Conservation (phyloP, 2,888 invertebrate species). For the Lumbricus terrestris region DNA sequence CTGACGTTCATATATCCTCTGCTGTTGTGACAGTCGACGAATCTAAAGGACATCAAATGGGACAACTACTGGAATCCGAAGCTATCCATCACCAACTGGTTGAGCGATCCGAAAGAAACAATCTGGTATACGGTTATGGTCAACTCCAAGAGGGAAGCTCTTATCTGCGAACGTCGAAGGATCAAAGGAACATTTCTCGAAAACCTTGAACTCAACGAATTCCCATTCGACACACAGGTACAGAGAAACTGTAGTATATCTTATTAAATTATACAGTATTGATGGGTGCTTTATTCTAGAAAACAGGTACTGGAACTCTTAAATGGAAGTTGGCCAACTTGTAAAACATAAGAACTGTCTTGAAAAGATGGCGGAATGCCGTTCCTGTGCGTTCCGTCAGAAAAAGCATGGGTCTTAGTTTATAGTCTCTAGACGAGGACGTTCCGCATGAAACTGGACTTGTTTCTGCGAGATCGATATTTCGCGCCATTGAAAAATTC, state of each 20-base stretch:
- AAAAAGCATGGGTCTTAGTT: too few relatives aligned
- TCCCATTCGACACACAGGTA: slow-evolving; percentile 58
- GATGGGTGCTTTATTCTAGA: too few relatives aligned
- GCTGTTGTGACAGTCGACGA: neutral
- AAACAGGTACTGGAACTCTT: too few relatives aligned
- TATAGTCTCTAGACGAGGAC: too few relatives aligned
- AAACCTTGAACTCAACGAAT: slow-evolving; percentile 54
- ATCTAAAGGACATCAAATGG: slow-evolving; percentile 38
- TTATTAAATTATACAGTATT: too few relatives aligned
- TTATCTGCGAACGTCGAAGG: slow-evolving; percentile 49
- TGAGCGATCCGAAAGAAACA: slow-evolving; percentile 51
- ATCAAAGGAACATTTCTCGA: slow-evolving; percentile 50
- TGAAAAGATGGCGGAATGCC: too few relatives aligned
- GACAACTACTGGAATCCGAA: slow-evolving; percentile 52
- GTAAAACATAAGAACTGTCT: too few relatives aligned
- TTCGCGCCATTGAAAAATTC: too few relatives aligned
- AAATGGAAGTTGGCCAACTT: too few relatives aligned
- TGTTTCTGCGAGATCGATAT: too few relatives aligned
- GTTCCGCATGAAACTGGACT: too few relatives aligned
- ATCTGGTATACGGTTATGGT: slow-evolving; percentile 11
- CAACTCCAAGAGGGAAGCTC: slow-evolving; percentile 41
- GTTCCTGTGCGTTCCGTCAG: too few relatives aligned
- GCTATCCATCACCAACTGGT: slow-evolving; percentile 52
- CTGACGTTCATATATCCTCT: neutral
- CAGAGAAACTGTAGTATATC: neutral